These are phyloP conservation scores for Ceriagrion tenellum DNA, from an alignment of 2,888 invertebrate genomes.

Conservation along the genomic window DNA sequence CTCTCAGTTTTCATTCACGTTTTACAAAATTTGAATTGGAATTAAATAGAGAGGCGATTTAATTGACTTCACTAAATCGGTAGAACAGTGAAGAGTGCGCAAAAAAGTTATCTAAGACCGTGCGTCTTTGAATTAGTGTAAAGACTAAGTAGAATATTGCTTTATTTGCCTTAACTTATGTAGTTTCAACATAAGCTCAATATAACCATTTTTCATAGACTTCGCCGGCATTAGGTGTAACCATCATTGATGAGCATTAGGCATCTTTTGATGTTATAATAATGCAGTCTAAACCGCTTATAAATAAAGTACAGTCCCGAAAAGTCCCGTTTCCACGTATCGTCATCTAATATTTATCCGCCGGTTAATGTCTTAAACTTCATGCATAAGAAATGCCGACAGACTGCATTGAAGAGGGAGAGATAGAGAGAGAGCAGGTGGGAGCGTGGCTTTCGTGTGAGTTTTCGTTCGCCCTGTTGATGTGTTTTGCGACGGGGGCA, in stretches of 20 bases:
- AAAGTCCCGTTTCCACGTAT: background rate
- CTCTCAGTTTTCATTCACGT: no score
- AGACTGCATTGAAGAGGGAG: slow-evolving; percentile 12
- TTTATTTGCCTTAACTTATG: no score
- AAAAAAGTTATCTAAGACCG: no score
- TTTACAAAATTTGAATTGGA: no score
- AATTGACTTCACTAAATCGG: no score
- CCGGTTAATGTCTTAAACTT: slow-evolving; percentile 29
- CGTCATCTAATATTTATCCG: background rate
- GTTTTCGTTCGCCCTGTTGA: slow-evolving; percentile 45
- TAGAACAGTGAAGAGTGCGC: no score
- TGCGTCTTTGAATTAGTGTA: no score
- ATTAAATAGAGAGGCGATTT: no score
- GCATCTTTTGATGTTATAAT: background rate
- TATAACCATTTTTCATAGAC: no score
- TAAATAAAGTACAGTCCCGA: background rate
- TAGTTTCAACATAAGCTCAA: no score
- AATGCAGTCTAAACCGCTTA: background rate
- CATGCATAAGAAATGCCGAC: slow-evolving; percentile 28
- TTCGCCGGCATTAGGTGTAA: background rate
- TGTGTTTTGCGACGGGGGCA: slow-evolving; percentile 37
- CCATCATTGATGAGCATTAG: background rate
- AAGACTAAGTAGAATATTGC: no score
- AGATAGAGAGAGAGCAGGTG: slow-evolving; percentile 52
- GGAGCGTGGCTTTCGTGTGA: background rate